Evolutionary conservation across 2,797 vertebrate species (phyloP), one percentile per base, ranked within the genome.

Genomic region (Nannoperca australis): DNA sequence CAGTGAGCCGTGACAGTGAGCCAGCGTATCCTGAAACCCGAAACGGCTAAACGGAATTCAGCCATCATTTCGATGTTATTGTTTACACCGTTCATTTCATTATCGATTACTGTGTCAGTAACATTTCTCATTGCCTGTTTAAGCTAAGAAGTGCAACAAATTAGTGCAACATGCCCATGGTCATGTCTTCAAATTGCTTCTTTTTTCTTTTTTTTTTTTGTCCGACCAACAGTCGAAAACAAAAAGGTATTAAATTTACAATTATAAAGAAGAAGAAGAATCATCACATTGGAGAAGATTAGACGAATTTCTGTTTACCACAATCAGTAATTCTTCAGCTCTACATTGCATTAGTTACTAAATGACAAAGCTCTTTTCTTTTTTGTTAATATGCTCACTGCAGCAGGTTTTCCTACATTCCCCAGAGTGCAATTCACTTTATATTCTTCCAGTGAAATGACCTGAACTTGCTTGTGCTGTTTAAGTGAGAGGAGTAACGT

Each of bases 391-490:
- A 13, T 27, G 14, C 14, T 3, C 2, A 20, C 7, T 69, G 22
- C n/a, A 32, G 3, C 13, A 30, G 10, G 13, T 62, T 38, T 49
- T 49, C 36, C 13, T 17, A 36, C 55, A 38, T 54, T 24, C 54
- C 20, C 50, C 62, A 64, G 22, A 27, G 15, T 69, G n/a, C 24
- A 49, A 40, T 68, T 73, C 6, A 18, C 5, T 53, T 6, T 11
- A 12, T 10, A 30, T 10, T 47, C 15, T n/a, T 38, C 17, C 32
- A 60, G 18, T 27, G 44, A 76, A 63, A 8, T 45, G 20, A 69
- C 24, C 50, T 68, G 17, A 76, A 51, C 27, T 38, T 65, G 30
- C 20, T 58, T 58, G 20, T 20, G 7, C 18, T 53, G 24, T 51
- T 54, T 38, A 40, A 63, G 60, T 53, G 17, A 24, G 8, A 45